These are phyloP conservation scores for Germaria angustata DNA, from an alignment of 2,888 invertebrate genomes.

Conservation along the genomic window DNA sequence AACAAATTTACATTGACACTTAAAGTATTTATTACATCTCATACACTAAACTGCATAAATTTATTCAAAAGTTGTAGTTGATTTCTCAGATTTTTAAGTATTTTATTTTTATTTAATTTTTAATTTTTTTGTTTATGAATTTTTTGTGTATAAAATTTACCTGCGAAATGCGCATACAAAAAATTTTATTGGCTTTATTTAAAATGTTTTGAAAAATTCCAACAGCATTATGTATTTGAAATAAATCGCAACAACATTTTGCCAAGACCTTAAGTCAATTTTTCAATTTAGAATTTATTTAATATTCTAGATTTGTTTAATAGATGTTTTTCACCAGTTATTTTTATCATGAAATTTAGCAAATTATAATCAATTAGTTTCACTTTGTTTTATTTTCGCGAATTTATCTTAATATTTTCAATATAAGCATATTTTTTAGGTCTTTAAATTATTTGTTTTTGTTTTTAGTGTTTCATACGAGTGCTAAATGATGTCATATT, in stretches of 20 bases:
- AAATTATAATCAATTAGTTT: constrained; percentile 59
- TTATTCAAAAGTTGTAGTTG: constrained; percentile 19
- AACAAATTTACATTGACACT: constrained; percentile 45
- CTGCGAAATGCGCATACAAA: not conserved
- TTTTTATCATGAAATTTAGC: constrained; percentile 16
- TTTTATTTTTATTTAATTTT: not conserved
- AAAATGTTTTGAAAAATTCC: constrained; percentile 10
- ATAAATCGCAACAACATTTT: constrained; percentile 2
- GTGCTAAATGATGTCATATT: constrained; percentile 50
- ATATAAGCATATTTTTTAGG: not conserved
- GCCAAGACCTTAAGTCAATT: constrained; percentile 46
- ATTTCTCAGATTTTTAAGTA: not conserved
- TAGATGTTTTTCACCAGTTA: not conserved
- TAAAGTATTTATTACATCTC: constrained; percentile 17
- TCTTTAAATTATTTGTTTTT: not conserved
- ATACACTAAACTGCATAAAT: constrained; percentile 45
- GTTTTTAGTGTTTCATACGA: not conserved
- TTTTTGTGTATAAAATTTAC: not conserved
- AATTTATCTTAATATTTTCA: not conserved
- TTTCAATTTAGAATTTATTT: constrained; percentile 55
- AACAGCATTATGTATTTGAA: not conserved
- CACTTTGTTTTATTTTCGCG: constrained; percentile 9
- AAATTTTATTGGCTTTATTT: constrained; percentile 39
- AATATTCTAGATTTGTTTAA: constrained; percentile 38
- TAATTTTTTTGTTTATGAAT: not conserved